Conservation (phyloP, 2,888 invertebrate species). For the Ichneumoninae sp. region DNA sequence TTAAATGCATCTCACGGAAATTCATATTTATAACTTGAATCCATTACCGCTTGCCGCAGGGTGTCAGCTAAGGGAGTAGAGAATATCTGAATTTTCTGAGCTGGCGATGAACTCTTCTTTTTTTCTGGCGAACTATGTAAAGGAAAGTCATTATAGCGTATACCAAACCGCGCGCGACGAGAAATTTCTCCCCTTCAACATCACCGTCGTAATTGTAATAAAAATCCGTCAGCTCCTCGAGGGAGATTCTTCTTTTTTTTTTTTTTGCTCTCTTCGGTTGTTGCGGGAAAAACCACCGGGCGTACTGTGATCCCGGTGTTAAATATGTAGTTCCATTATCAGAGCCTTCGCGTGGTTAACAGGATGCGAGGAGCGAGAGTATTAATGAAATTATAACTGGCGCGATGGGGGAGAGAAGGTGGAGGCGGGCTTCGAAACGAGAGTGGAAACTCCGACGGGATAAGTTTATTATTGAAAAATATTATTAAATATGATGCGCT, state of each 20-base stretch:
- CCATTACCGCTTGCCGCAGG: constrained; percentile 69
- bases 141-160: neutral
- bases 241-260: constrained; percentile 23
- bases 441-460: constrained; percentile 13
- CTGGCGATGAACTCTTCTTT: constrained; percentile 32
- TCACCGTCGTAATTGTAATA: constrained; percentile 21
- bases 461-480: constrained; percentile 43
- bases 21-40: constrained; percentile 77
- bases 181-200: neutral
- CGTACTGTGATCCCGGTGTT: constrained; percentile 12
- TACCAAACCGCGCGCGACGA: neutral
- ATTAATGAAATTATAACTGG: constrained; percentile 44
- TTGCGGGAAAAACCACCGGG: neutral
- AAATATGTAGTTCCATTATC: constrained; percentile 45
- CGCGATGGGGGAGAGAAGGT: neutral
- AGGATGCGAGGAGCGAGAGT: constrained; percentile 22
- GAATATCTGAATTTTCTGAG: constrained; percentile 61
- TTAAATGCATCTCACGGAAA: constrained; percentile 76
- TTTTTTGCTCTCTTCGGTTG: neutral
- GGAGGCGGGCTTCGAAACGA: neutral
- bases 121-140: neutral
- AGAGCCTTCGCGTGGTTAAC: constrained; percentile 29
- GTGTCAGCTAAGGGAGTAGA: constrained; percentile 46
- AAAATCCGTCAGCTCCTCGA: constrained; percentile 19
- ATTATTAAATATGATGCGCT: constrained; percentile 12